These are phyloP conservation scores for Horisme vitalbata DNA, from an alignment of 2,888 invertebrate species.

Conservation along the genomic window DNA sequence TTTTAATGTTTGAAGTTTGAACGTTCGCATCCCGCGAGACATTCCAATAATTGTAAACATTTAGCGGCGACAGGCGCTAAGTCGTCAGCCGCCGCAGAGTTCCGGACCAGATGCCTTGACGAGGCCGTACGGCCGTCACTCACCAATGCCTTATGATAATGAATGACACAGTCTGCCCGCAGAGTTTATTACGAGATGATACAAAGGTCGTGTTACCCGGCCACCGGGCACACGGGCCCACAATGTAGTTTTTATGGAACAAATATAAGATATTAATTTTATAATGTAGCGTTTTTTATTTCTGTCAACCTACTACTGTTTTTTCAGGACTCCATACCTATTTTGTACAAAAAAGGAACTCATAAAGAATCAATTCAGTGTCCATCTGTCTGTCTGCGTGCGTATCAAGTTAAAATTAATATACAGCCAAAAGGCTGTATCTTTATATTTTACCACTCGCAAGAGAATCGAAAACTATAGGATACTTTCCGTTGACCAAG, in stretches of 20 bases:
- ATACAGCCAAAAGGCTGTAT: no score
- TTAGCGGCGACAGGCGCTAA: slow-evolving; percentile 53
- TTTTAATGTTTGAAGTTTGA: slow-evolving; percentile 54
- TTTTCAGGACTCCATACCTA: no score
- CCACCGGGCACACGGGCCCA: slow-evolving; percentile 81
- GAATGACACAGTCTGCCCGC: slow-evolving; percentile 82
- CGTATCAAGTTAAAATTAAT: no score
- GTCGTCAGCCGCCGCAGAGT: slow-evolving; percentile 47
- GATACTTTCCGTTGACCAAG: no score
- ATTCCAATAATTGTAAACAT: slow-evolving; percentile 78
- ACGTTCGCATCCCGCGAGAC: slow-evolving; percentile 78
- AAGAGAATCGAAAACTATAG: no score
- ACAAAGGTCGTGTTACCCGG: slow-evolving; percentile 83
- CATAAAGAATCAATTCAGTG: no score
- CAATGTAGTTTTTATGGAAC: slow-evolving; percentile 83
- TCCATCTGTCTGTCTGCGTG: no score
- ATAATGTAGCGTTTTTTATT: slow-evolving; percentile 74
- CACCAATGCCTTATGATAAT: slow-evolving; percentile 82
- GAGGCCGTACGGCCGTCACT: slow-evolving; percentile 57
- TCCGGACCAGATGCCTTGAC: slow-evolving; percentile 71
- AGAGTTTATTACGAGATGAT: slow-evolving; percentile 82
- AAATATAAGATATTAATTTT: slow-evolving; percentile 84
- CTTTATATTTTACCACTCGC: no score
- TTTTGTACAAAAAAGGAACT: no score
- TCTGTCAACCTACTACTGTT: neutral